Evolutionary conservation across 1,140 invertebrate genomes (phyloP), one percentile per base, ranked within the genome.

Genomic region (Zaprionus ornatus): DNA sequence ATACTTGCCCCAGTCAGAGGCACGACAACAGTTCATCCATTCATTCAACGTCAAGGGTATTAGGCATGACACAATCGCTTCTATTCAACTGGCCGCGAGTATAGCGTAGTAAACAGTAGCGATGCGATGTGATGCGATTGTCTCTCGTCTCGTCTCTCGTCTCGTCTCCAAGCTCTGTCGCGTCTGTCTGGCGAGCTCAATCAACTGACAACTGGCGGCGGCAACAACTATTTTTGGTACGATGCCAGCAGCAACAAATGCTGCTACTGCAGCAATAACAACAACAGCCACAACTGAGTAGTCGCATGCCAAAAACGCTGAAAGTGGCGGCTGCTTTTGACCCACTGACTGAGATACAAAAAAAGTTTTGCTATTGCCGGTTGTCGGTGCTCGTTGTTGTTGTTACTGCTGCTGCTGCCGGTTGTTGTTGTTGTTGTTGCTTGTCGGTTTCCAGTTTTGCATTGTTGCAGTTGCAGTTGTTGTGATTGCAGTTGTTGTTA

Each of bases 311-410:
- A 88, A 88, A 87, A 87, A 79, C 74, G 84, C 61, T 84, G 37
- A 67, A 87, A 87, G 80, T 76, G 80, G 78, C 84, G 61, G 83
- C 71, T 63, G 78, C 78, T 81, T 88, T 87, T 88, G 84, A 88
- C 84, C 84, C 84, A 88, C 84, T 88, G 84, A 88, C 84, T 90
- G 84, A 88, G 79, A 90, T 88, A 87, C 68, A 56, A 72, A 75
- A 67, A 76, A 21, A 65, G 19, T 64, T 63, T 66, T 61, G 60
- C 73, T 45, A n/a, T 62, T 71, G 54, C 23, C 60, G 35, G 74
- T 77, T 32, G 29, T 10, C 29, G 29, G 29, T 32, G 29, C 29
- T 10, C 29, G n/a, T 42, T 15, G 40, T 42, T 42, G 40, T 45
- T 42, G 40, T 42, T 45, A 7, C 7, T 42, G 27, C 9, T 61